Evolutionary conservation across 2,797 vertebrate genomes (phyloP).

Genomic region (Xiphophorus birchmanni): DNA sequence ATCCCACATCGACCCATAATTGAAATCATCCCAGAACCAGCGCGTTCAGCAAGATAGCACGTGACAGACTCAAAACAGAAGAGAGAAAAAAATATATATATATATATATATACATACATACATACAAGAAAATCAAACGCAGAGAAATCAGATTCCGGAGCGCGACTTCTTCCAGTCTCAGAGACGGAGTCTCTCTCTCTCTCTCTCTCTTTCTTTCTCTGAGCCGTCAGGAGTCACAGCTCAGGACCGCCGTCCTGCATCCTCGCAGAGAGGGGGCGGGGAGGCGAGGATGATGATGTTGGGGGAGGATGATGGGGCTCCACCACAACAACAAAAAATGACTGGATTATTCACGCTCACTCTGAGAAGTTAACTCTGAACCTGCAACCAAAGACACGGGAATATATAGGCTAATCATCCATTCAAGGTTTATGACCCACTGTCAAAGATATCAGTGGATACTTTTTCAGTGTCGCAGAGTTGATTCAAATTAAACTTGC

Average conservation of each 20-base stretch:
- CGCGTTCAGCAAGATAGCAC: constrained; percentile 1
- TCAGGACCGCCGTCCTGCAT: constrained; percentile 52
- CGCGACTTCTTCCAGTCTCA: constrained; percentile 15
- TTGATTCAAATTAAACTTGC: background rate
- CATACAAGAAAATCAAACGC: background rate
- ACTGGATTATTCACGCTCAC: background rate
- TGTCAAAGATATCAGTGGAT: background rate
- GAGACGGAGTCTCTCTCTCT: constrained; percentile 29
- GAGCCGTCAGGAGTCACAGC: constrained; percentile 42
- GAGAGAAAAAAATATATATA: background rate
- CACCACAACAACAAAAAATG: background rate
- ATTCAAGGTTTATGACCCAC: too few species aligned
- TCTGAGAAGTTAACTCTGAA: background rate
- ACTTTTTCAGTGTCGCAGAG: background rate
- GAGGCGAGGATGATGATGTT: background rate
- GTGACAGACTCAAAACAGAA: background rate
- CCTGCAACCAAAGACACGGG: background rate
- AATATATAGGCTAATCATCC: too few species aligned
- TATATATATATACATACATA: background rate
- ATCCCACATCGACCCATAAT: constrained; percentile 70
- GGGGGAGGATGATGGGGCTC: background rate
- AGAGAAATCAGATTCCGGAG: constrained; percentile 16
- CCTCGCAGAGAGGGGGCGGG: constrained; percentile 29
- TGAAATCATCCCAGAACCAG: constrained; percentile 41
- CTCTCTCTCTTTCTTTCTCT: constrained; percentile 17